Percentiles rank a stretch among this genome's conserved stretches.
Conservation (phyloP, 2,797 vertebrate species). For the Sebastes melanostomus region DNA sequence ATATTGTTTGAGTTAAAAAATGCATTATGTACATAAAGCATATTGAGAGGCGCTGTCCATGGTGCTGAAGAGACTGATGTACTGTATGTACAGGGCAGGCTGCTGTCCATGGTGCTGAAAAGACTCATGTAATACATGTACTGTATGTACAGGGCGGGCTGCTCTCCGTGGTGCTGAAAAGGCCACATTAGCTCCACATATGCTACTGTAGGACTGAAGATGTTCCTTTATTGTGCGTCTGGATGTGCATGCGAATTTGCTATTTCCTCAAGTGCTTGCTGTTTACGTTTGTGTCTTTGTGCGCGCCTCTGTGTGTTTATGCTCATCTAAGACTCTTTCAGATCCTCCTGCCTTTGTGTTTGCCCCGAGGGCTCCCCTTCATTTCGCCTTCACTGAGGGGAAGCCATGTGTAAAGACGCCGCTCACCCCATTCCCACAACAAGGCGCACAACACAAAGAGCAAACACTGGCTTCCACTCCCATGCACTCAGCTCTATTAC, state of each 20-base stretch:
- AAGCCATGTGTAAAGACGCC: conserved; percentile 67
- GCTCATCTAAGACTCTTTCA: conserved; percentile 49
- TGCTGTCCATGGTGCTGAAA: background rate
- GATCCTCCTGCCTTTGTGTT: conserved; percentile 65
- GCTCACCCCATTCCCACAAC: conserved; percentile 55
- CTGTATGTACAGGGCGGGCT: too few species aligned
- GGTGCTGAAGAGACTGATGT: background rate
- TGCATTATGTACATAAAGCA: background rate
- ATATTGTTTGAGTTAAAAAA: background rate
- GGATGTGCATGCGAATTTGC: background rate
- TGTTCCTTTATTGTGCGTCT: background rate
- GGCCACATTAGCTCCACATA: background rate
- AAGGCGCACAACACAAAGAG: conserved; percentile 52
- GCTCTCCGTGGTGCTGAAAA: conserved; percentile 33
- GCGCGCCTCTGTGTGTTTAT: conserved; percentile 37
- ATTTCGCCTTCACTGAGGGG: conserved; percentile 67
- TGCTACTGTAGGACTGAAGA: background rate
- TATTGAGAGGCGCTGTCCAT: background rate
- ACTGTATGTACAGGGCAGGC: too few species aligned
- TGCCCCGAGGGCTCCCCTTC: conserved; percentile 70
- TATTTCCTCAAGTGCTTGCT: conserved; percentile 24
- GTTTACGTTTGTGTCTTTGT: conserved; percentile 20
- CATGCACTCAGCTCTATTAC: conserved; percentile 40
- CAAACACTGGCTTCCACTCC: conserved; percentile 46
- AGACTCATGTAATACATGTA: too few species aligned